Conservation (phyloP, 2,888 invertebrate species). For the Apotomis betuletana region DNA sequence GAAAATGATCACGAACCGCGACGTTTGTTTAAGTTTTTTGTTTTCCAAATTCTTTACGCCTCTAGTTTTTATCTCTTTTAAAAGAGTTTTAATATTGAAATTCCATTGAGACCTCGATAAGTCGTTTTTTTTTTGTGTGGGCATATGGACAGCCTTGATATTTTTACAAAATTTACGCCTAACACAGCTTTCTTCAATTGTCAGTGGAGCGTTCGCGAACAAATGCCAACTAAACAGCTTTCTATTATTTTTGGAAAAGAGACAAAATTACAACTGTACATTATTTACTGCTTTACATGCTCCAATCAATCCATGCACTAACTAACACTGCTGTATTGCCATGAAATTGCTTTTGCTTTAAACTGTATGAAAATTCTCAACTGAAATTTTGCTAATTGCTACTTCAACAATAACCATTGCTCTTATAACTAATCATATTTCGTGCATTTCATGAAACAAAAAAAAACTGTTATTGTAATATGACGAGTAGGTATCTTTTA, state of each 20-base stretch:
- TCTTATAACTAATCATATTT: too few species aligned
- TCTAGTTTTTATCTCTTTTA: slow-evolving; percentile 13
- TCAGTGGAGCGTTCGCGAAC: too few species aligned
- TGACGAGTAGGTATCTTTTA: slow-evolving; percentile 19
- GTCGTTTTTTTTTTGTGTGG: slow-evolving; percentile 7
- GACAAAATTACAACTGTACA: not conserved
- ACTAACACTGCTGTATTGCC: slow-evolving; percentile 5
- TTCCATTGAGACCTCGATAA: slow-evolving; percentile 22
- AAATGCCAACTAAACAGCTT: too few species aligned
- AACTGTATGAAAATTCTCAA: slow-evolving; percentile 2
- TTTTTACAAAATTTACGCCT: slow-evolving; percentile 21
- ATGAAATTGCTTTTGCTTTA: slow-evolving; percentile 21
- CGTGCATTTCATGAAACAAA: too few species aligned
- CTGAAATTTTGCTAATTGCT: not conserved
- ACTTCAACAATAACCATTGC: too few species aligned
- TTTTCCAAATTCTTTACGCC: slow-evolving; percentile 14
- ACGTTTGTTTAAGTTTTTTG: slow-evolving; percentile 18
- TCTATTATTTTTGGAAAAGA: not conserved
- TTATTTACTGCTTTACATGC: not conserved
- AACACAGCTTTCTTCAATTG: slow-evolving; percentile 22
- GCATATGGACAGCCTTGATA: slow-evolving; percentile 12
- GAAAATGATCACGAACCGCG: not conserved
- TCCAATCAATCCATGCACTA: slow-evolving; percentile 19
- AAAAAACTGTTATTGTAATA: slow-evolving; percentile 5
- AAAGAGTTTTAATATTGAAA: slow-evolving; percentile 30